Percentiles rank a stretch among this genome's conserved stretches.
phyloP scores from a whole-genome alignment of 35 echinoderm and acorn worm genomes.

The Heliocidaris tuberculata region DNA sequence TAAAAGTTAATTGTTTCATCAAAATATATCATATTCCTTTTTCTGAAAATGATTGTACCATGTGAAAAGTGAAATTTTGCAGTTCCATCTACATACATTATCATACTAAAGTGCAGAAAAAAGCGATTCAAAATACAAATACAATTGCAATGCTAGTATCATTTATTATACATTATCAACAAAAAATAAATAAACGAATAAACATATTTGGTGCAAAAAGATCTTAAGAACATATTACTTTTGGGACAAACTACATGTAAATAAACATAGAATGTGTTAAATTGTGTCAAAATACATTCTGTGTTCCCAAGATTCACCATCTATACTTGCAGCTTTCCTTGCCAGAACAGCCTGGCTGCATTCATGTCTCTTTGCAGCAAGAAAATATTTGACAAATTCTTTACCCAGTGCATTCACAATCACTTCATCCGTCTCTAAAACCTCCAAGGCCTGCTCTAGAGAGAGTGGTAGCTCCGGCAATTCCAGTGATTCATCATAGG shows the following conservation, averaged over 20 bases:
- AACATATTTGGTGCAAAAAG: neutral
- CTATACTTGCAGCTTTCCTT: neutral
- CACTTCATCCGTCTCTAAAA: constrained; percentile 63
- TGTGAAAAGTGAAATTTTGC: no score
- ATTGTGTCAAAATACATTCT: constrained; percentile 37
- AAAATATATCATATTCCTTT: no score
- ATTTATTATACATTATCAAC: neutral
- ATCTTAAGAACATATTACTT: neutral
- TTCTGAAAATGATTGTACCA: no score
- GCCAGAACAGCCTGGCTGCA: constrained; percentile 56
- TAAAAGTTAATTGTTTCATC: no score
- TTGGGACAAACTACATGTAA: neutral
- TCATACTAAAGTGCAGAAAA: no score
- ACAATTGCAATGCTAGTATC: no score
- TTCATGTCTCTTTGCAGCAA: constrained; percentile 81
- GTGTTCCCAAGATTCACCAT: constrained; percentile 17
- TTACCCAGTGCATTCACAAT: constrained; percentile 74
- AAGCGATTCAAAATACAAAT: no score
- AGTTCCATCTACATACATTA: no score
- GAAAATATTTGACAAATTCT: constrained; percentile 78
- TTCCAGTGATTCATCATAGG: constrained; percentile 35
- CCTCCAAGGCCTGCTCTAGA: constrained; percentile 71
- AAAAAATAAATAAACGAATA: neutral
- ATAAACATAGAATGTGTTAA: neutral
- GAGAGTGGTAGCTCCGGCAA: constrained; percentile 62